phyloP scores from a whole-genome alignment of 2,797 vertebrate genomes.

The Esox masquinongy region DNA sequence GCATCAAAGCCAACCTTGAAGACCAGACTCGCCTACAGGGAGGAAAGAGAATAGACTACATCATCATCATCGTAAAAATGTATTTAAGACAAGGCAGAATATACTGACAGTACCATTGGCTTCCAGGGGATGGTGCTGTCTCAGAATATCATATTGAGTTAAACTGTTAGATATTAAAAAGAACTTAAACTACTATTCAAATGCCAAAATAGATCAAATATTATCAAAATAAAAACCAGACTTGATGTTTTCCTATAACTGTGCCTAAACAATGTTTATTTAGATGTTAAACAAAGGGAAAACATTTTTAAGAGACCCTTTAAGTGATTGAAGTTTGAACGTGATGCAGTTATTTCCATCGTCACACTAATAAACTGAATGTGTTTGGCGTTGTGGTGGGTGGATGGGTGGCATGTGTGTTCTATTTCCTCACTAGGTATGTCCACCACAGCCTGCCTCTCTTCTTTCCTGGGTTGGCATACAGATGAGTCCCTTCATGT shows the following conservation, averaged over 20 bases:
- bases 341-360: no score
- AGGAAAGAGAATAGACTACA: constrained; percentile 4
- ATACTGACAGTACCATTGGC: neutral
- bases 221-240: no score
- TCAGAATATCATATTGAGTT: neutral
- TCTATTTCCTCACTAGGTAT: constrained; percentile 73
- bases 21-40: constrained; percentile 74
- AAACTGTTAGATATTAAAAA: neutral
- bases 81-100: neutral
- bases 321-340: neutral
- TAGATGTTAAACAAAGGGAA: no score
- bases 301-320: no score
- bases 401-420: no score
- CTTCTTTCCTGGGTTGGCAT: constrained; percentile 83
- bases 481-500: constrained; percentile 58
- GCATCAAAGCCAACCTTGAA: constrained; percentile 83
- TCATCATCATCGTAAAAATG: neutral
- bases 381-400: neutral
- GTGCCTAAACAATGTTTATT: no score
- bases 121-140: no score
- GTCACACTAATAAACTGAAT: neutral
- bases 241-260: neutral
- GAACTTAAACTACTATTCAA: no score
- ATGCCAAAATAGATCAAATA: no score
- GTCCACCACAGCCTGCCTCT: constrained; percentile 92